Conservation (phyloP, 1,140 invertebrate species). For the Phenacoccus solenopsis region DNA sequence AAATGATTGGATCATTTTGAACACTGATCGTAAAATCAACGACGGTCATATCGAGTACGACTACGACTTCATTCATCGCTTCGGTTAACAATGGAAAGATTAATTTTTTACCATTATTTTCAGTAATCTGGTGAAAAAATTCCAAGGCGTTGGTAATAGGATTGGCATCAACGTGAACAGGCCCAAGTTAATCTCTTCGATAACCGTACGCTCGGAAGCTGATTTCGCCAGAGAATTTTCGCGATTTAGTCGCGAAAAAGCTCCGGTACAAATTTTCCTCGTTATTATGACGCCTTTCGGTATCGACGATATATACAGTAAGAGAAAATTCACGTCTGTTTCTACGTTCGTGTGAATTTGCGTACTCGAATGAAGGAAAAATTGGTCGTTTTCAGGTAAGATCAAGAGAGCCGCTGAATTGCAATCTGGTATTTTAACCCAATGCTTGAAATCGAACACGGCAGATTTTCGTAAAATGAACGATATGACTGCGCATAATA, state of each 20-base stretch:
- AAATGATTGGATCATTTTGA: background rate
- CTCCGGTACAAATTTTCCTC: background rate
- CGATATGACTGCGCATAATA: constrained; percentile 45
- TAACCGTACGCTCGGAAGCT: background rate
- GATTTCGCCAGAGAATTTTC: background rate
- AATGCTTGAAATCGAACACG: constrained; percentile 59
- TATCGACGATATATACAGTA: background rate
- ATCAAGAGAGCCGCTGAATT: constrained; percentile 66
- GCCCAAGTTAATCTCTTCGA: background rate
- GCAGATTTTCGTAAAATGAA: constrained; percentile 32
- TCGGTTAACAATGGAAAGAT: too few relatives aligned
- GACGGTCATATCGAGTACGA: background rate
- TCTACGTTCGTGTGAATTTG: too few relatives aligned
- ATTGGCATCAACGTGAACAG: background rate
- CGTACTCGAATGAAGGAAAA: too few relatives aligned
- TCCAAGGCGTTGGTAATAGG: background rate
- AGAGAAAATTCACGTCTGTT: too few relatives aligned
- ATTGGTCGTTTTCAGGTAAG: constrained; percentile 31
- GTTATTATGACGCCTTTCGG: background rate
- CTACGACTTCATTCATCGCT: too few relatives aligned
- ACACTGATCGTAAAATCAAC: background rate
- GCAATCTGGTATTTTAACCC: constrained; percentile 59
- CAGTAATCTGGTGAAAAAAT: background rate
- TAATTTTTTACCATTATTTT: too few relatives aligned
- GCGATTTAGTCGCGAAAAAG: background rate